These are phyloP conservation scores for Anabacerthia variegaticeps DNA, from an alignment of 2,797 vertebrate species.

Conservation along the genomic window DNA sequence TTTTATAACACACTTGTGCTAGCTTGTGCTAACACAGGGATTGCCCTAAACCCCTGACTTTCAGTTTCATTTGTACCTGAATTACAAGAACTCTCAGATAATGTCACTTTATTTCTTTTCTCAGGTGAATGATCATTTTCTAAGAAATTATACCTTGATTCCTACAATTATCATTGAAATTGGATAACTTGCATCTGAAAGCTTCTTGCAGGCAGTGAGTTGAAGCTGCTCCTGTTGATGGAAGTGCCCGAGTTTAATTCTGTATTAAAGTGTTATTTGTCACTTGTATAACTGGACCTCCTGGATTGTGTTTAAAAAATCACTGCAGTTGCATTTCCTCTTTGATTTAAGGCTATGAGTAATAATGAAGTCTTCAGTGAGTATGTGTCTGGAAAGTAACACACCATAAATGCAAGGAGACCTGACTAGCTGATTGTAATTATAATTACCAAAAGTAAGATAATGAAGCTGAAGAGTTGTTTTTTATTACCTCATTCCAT, in stretches of 20 bases:
- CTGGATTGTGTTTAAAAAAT: neutral
- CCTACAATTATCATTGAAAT: neutral
- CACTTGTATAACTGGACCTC: neutral
- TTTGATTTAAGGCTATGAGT: constrained; percentile 1
- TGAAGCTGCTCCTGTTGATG: neutral
- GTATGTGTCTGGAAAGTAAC: neutral
- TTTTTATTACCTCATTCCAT: neutral
- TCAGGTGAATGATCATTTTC: neutral
- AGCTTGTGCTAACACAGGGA: rapidly evolving
- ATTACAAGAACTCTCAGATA: neutral
- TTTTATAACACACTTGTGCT: neutral
- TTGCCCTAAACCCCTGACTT: neutral
- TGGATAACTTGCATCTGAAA: neutral
- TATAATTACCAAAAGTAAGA: constrained; percentile 24
- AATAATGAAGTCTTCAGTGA: neutral
- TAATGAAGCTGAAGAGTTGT: constrained; percentile 14
- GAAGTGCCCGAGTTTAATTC: neutral
- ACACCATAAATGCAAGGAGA: neutral
- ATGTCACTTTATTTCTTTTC: neutral
- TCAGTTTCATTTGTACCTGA: neutral
- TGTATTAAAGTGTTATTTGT: neutral
- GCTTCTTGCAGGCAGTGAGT: neutral
- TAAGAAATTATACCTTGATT: neutral
- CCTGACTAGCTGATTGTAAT: neutral
- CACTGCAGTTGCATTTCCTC: neutral